Evolutionary conservation across 1,140 invertebrate genomes (phyloP).

Genomic region (Cotesia chilonis): DNA sequence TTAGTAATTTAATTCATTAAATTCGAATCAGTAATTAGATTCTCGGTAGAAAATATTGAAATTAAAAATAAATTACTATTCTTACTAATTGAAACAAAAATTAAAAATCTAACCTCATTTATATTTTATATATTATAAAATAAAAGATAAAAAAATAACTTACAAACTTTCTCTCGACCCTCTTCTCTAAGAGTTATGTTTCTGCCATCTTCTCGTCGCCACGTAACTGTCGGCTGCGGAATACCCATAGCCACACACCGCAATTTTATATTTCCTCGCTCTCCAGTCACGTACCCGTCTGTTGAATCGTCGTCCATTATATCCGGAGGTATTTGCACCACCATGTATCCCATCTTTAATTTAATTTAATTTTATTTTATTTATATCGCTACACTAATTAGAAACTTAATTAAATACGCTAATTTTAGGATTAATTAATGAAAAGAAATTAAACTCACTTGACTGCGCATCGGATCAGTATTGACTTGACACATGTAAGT

Average conservation of each 20-base stretch:
- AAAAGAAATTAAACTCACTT: constrained; percentile 69
- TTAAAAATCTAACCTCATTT: not conserved
- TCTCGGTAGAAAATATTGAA: not conserved
- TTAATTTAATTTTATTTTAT: constrained; percentile 31
- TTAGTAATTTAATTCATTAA: no score
- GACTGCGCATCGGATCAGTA: constrained; percentile 88
- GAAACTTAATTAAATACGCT: not conserved
- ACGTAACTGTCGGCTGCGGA: constrained; percentile 79
- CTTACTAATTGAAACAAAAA: not conserved
- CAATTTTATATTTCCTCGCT: constrained; percentile 80
- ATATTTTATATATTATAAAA: not conserved
- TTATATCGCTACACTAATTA: no score
- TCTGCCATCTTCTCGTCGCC: constrained; percentile 80
- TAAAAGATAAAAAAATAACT: constrained; percentile 44
- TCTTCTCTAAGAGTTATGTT: constrained; percentile 78
- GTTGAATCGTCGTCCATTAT: constrained; percentile 72
- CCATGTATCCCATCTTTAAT: constrained; percentile 80
- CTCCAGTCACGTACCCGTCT: constrained; percentile 63
- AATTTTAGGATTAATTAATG: not conserved
- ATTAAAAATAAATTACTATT: no score
- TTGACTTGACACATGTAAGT: constrained; percentile 94
- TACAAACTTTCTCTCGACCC: constrained; percentile 73
- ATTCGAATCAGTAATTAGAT: no score
- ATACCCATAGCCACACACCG: constrained; percentile 82
- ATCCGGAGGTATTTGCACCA: constrained; percentile 85